Percentiles rank a stretch among this genome's conserved stretches.
These are phyloP conservation scores for Synanthedon andrenaeformis DNA, from an alignment of 2,888 invertebrate genomes.

Conservation along the genomic window DNA sequence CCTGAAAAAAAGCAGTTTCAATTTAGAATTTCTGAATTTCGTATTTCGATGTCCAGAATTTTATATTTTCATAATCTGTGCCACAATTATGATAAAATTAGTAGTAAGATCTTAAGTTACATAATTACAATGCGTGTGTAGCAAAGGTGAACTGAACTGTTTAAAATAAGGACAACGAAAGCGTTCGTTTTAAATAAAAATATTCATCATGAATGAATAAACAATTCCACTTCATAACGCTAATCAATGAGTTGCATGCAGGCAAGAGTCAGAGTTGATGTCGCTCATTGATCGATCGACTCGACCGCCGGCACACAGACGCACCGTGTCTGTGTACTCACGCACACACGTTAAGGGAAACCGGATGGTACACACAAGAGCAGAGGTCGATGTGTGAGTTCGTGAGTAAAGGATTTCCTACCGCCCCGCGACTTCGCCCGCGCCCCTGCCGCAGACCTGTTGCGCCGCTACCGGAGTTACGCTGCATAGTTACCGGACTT, in stretches of 20 bases:
- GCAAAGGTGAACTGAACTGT: constrained; percentile 23
- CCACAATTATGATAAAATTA: no score
- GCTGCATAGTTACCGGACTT: constrained; percentile 69
- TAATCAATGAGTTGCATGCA: constrained; percentile 70
- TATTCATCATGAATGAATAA: constrained; percentile 68
- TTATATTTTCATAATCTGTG: no score
- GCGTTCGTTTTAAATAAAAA: constrained; percentile 52
- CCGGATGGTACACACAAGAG: constrained; percentile 61
- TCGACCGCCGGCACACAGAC: constrained; percentile 48
- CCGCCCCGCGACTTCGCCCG: constrained; percentile 43
- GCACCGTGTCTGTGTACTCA: constrained; percentile 24
- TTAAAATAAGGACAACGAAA: constrained; percentile 33
- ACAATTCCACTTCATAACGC: constrained; percentile 68
- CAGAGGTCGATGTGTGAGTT: constrained; percentile 34
- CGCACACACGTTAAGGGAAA: constrained; percentile 48
- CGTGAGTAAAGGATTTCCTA: constrained; percentile 64
- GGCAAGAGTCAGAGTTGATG: constrained; percentile 56
- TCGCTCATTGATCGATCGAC: constrained; percentile 69
- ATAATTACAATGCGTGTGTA: not conserved
- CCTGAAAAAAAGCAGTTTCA: no score
- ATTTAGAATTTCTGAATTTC: no score
- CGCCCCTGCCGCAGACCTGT: constrained; percentile 65
- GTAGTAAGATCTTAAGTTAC: no score
- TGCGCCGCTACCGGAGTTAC: constrained; percentile 70
- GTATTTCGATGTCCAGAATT: no score